Percentiles rank a stretch among this genome's conserved stretches.
Conservation (phyloP, 1,140 invertebrate species). For the Limonius californicus region DNA sequence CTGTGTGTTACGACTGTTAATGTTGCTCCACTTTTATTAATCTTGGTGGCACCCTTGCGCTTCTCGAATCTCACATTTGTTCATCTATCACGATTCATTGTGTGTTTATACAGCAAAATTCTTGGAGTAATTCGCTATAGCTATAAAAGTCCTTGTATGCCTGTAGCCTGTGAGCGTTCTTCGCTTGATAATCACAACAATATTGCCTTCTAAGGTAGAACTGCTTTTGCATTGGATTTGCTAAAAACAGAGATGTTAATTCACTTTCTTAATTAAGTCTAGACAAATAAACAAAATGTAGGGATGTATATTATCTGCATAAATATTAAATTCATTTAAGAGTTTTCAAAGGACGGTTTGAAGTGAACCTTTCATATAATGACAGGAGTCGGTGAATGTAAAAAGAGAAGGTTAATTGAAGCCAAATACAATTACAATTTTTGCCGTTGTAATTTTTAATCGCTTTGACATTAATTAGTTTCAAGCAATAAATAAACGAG, state of each 20-base stretch:
- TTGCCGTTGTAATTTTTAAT: constrained; percentile 8
- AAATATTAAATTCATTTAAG: too few relatives aligned
- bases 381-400: too few relatives aligned
- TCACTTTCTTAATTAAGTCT: too few relatives aligned
- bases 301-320: not conserved
- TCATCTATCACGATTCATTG: not conserved
- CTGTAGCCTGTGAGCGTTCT: too few relatives aligned
- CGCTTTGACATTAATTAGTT: constrained; percentile 13
- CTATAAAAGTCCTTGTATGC: too few relatives aligned
- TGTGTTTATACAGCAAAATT: not conserved
- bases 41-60: not conserved
- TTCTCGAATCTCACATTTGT: constrained; percentile 1
- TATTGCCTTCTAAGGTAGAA: too few relatives aligned
- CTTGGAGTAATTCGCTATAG: not conserved
- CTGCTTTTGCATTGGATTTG: too few relatives aligned
- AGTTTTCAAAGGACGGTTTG: too few relatives aligned
- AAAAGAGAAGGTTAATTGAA: constrained; percentile 3
- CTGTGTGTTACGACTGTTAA: constrained; percentile 19
- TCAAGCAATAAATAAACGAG: constrained; percentile 3
- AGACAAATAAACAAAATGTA: not conserved
- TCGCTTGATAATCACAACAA: too few relatives aligned
- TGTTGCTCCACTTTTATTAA: constrained; percentile 17
- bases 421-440: constrained; percentile 11
- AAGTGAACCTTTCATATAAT: too few relatives aligned
- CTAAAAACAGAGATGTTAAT: too few relatives aligned